Evolutionary conservation across 2,888 invertebrate genomes (phyloP), one percentile per base, ranked within the genome.

Genomic region (Malthinus seriepunctatus): DNA sequence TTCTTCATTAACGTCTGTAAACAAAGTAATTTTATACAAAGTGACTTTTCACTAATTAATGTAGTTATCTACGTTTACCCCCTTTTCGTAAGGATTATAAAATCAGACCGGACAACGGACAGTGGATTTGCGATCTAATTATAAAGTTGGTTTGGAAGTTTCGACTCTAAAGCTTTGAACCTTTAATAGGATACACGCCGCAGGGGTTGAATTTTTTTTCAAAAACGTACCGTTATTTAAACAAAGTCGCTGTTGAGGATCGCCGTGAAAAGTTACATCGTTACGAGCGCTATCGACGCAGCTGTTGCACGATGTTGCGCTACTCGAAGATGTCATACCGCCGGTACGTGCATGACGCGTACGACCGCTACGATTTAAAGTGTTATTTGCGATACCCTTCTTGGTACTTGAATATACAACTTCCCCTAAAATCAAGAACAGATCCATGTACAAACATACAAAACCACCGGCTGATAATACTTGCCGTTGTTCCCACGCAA

Each of bases 1-100:
- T 62, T 91, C 90, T 66, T 84, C 85, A 38, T 84, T 85, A 55
- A 85, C 85, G 67, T 84, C 85, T 73, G 78, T 34, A 75, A 69
- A 42, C 12, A 15, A 39, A 42, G n/a, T 11, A 14, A 23, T 42
- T 42, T 42, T 42, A 38, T 11, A 8, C 12, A 14, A 44, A 59
- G 50, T 53, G 54, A 59, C 51, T 51, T 53, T 46, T 33, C 58
- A 45, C 37, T 60, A 65, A 65, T 65, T 67, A 68, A 66, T 67
- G 63, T 61, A 56, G 64, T 67, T 68, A 66, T 67, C 63, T 63
- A 59, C 65, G 65, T 67, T 66, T 68, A 67, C 63, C 62, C 64
- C 63, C 63, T 63, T 61, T 50, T 49, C 56, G 57, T 49, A 56
- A 56, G 62, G 60, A 59, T 59, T 61, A 62, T 61, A 47, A 52